Base-by-base conservation (phyloP, 2,797 vertebrate genomes). In the Thunnus albacares region DNA sequence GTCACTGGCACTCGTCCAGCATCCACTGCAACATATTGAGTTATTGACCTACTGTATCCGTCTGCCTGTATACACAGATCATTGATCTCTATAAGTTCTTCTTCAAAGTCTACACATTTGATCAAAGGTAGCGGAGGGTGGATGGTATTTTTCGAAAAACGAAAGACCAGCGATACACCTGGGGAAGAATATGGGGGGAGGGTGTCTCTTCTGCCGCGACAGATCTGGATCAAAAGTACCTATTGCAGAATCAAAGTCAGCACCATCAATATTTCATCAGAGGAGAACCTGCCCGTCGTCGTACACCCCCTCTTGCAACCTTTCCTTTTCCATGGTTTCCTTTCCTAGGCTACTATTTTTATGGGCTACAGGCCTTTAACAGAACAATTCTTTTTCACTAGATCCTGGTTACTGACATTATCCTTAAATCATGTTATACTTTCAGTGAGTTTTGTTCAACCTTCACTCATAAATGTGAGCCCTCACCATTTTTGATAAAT, bases 161-260 rank as follows among this genome's bases (percentile, higher is more conserved):
- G 18, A 82, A 82, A 79, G 82, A 87, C 68, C 75, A 66, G 69
- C 15, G 61, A 65, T 77, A 20, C 80, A 92, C 86, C 88, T 86
- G 84, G 87, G 72, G 85, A 89, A 78, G 82, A 72, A 70, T 41
- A 2, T 30, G 33, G 53, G 58, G 70, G 68, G 60, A 5, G 70
- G 64, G 76, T 0, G 77, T 67, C 78, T 88, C 75, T 58, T 79
- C 66, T 91, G 87, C 79, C 69, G 18, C 63, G 78, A 92, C 86
- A 88, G 90, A 92, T 92, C 91, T 90, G 89, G 90, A 94, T 94
- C 93, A 93, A 90, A 93, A 91, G 90, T 89, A 82, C 71, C 86
- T 79, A 89, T 91, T 89, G 87, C 89, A 86, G 88, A 93, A 94
- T 94, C 91, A 93, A 93, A 94, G 91, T 90, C 85, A 47, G 82